Conservation (phyloP, 2,113 vertebrate genomes). For the Mirza zaza region DNA sequence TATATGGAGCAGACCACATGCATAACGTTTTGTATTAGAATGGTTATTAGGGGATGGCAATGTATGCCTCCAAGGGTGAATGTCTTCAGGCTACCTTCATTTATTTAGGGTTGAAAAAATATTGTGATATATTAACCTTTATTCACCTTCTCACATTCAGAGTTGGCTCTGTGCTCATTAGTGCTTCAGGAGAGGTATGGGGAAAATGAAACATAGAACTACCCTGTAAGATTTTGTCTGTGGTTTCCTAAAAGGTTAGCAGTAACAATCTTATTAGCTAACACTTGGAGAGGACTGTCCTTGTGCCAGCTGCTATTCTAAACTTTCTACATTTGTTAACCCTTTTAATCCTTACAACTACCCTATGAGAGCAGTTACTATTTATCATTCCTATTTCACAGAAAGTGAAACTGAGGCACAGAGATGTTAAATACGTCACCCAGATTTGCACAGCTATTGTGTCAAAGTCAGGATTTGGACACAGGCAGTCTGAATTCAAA, state of each 20-base stretch:
- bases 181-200: neutral
- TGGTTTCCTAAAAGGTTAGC: neutral
- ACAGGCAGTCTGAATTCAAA: neutral
- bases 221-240: too few species aligned
- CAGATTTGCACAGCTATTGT: too few species aligned
- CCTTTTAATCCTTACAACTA: too few species aligned
- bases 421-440: too few species aligned
- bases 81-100: neutral
- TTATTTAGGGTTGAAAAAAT: neutral
- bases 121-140: neutral
- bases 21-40: neutral
- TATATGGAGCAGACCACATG: too few species aligned
- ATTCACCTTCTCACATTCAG: neutral
- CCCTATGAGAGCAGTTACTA: too few species aligned
- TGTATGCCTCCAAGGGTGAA: neutral
- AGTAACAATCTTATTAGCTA: neutral
- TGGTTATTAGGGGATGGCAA: neutral
- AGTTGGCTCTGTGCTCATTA: neutral
- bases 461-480: neutral
- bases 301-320: neutral
- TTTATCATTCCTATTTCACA: neutral
- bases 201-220: neutral
- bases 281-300: neutral
- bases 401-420: neutral
- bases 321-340: neutral